Conservation (phyloP, 2,888 invertebrate species). For the Junonia oenone region DNA sequence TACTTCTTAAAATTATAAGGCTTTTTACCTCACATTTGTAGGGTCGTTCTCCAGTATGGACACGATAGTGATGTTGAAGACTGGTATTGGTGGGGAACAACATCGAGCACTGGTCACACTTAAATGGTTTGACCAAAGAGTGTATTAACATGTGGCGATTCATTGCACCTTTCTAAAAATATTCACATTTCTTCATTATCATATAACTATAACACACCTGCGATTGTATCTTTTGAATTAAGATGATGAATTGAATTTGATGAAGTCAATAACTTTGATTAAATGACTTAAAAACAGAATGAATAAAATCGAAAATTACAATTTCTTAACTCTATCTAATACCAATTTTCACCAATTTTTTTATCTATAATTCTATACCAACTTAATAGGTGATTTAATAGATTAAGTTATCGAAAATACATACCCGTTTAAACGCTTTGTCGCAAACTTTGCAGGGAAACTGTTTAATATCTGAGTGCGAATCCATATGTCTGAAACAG, state of each 20-base stretch:
- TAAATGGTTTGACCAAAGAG: slow-evolving; percentile 42
- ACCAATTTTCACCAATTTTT: too few relatives aligned
- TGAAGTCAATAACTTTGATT: too few relatives aligned
- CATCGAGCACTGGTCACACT: slow-evolving; percentile 53
- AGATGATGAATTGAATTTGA: too few relatives aligned
- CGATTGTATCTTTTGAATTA: too few relatives aligned
- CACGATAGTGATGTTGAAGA: slow-evolving; percentile 49
- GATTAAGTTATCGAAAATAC: slow-evolving; percentile 24
- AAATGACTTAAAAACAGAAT: too few relatives aligned
- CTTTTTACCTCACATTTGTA: slow-evolving; percentile 54
- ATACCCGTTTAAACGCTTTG: slow-evolving; percentile 54
- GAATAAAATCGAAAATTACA: too few relatives aligned
- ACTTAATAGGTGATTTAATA: too few relatives aligned
- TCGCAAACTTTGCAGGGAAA: slow-evolving; percentile 47
- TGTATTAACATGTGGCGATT: slow-evolving; percentile 45
- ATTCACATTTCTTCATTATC: too few relatives aligned
- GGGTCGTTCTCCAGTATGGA: slow-evolving; percentile 60
- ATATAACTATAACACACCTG: too few relatives aligned
- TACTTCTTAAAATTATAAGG: too few relatives aligned
- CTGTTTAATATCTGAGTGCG: slow-evolving; percentile 39
- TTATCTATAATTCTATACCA: too few relatives aligned
- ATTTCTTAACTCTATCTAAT: too few relatives aligned
- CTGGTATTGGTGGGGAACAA: slow-evolving; percentile 39
- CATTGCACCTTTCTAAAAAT: slow-evolving; percentile 42
- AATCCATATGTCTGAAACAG: slow-evolving; percentile 46